Percentiles rank a stretch among this genome's conserved stretches.
Conservation (phyloP, 2,113 vertebrate genomes). For the Craseonycteris thonglongyai region DNA sequence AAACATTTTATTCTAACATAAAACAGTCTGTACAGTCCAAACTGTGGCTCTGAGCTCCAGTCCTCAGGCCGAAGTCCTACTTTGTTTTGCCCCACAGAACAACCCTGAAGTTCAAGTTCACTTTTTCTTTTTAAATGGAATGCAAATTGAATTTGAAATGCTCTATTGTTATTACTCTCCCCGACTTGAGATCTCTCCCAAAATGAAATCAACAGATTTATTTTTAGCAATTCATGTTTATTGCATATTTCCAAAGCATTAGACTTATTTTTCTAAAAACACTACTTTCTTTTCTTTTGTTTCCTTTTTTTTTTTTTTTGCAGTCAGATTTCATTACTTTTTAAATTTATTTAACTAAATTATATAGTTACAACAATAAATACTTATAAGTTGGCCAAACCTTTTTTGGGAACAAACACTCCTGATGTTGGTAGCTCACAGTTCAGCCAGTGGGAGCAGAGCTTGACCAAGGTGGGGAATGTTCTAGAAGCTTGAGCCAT, state of each 20-base stretch:
- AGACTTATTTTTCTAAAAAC: slow-evolving; percentile 46
- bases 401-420: neutral
- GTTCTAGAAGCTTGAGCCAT: neutral
- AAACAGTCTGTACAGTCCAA: neutral
- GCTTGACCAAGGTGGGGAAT: neutral
- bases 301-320: neutral
- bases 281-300: neutral
- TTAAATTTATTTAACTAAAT: slow-evolving; percentile 48
- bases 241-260: slow-evolving; percentile 52
- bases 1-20: neutral
- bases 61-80: neutral
- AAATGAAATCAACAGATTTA: slow-evolving; percentile 56
- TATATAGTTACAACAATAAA: slow-evolving; percentile 31
- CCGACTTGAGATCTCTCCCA: slow-evolving; percentile 1
- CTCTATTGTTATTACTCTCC: slow-evolving; percentile 1
- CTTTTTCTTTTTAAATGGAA: neutral
- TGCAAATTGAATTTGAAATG: slow-evolving; percentile 29
- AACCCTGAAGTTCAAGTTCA: neutral
- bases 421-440: neutral
- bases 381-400: neutral
- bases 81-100: neutral
- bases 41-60: neutral
- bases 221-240: slow-evolving; percentile 58
- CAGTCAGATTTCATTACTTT: slow-evolving; percentile 24
- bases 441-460: neutral